A percentile compares a stretch with the other conserved stretches of the same genome.
These are phyloP conservation scores for Drosophila anomelani DNA, from an alignment of 2,888 invertebrate species.

Conservation along the genomic window DNA sequence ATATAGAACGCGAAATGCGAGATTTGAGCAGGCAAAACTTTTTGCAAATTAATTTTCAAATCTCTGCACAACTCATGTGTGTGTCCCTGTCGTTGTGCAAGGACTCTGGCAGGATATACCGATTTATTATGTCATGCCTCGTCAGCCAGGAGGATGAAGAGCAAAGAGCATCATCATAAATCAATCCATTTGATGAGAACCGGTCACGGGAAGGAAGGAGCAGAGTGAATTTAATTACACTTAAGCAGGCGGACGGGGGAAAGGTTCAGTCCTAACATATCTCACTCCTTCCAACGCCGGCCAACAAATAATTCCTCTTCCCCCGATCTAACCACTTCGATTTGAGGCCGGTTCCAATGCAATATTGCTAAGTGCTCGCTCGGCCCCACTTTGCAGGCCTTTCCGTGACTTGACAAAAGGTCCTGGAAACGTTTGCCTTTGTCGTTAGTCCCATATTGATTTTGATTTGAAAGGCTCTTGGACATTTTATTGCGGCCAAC, in stretches of 20 bases:
- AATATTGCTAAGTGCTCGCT: constrained; percentile 71
- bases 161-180: constrained; percentile 68
- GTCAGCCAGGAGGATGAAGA: constrained; percentile 41
- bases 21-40: constrained; percentile 56
- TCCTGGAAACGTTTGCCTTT: constrained; percentile 34
- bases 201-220: constrained; percentile 27
- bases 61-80: constrained; percentile 41
- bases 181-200: constrained; percentile 75
- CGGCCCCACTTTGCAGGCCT: constrained; percentile 31
- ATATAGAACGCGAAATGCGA: constrained; percentile 54
- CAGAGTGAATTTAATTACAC: constrained; percentile 72
- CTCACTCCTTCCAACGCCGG: constrained; percentile 1
- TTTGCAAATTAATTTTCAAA: constrained; percentile 68
- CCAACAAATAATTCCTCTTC: constrained; percentile 53
- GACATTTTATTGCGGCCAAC: constrained; percentile 3
- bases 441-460: constrained; percentile 41
- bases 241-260: constrained; percentile 58
- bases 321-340: constrained; percentile 57
- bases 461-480: constrained; percentile 39
- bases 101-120: constrained; percentile 38
- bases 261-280: constrained; percentile 12
- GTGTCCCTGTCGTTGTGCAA: constrained; percentile 38
- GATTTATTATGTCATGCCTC: constrained; percentile 75
- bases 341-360: constrained; percentile 56
- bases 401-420: constrained; percentile 64